A percentile compares a stretch with the other conserved stretches of the same genome.
These are phyloP conservation scores for Halyomorpha halys DNA, from an alignment of 1,140 invertebrate genomes.

Conservation along the genomic window DNA sequence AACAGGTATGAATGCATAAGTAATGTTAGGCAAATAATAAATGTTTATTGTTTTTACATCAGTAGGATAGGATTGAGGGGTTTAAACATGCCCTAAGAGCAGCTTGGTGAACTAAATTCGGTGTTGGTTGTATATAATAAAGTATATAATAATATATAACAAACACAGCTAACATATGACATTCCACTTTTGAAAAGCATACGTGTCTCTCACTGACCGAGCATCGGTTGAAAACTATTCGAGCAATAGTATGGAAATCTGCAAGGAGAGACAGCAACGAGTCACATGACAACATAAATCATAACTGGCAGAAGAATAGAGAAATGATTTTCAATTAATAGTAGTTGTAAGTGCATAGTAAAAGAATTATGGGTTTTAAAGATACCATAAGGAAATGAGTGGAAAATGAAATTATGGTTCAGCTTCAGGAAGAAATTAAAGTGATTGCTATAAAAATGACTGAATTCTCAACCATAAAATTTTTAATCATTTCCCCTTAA, in stretches of 20 bases:
- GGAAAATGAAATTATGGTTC: not conserved
- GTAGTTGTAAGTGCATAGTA: too few relatives aligned
- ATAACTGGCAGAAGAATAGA: constrained; percentile 27
- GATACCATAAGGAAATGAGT: not conserved
- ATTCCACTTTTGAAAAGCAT: constrained; percentile 26
- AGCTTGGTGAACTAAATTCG: constrained; percentile 20
- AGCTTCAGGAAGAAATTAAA: not conserved
- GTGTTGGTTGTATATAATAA: constrained; percentile 21
- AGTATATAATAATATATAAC: constrained; percentile 14
- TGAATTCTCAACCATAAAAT: too few relatives aligned
- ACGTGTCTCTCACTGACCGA: constrained; percentile 30
- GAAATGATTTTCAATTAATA: too few relatives aligned
- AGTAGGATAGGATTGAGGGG: not conserved
- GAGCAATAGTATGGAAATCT: constrained; percentile 62
- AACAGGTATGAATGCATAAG: not conserved
- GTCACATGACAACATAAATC: constrained; percentile 21
- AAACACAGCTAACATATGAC: constrained; percentile 27
- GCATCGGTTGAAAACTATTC: constrained; percentile 47
- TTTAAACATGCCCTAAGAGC: constrained; percentile 22
- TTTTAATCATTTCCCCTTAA: too few relatives aligned
- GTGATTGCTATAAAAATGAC: too few relatives aligned
- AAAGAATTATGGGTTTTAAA: too few relatives aligned
- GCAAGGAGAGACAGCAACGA: constrained; percentile 43
- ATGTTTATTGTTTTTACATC: too few relatives aligned
- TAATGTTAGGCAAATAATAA: not conserved